Base-by-base conservation (phyloP, 92 coral and sea anemone species). In the Zoanthus solanderi region DNA sequence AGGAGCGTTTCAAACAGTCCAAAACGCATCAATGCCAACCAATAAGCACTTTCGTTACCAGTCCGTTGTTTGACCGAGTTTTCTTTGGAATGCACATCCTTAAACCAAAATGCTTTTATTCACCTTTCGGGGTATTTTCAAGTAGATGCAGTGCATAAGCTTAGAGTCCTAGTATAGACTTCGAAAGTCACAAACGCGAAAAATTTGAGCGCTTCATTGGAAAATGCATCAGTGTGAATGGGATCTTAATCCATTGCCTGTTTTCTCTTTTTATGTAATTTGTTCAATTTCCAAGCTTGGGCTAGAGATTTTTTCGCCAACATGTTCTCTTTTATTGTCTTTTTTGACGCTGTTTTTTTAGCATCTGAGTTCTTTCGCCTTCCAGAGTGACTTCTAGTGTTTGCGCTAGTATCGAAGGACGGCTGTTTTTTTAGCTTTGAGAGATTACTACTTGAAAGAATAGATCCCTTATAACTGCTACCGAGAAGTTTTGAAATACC, bases 371-470 rank as follows among this genome's bases (percentile, higher is more conserved):
- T 46, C 9, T 28, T 81, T 67, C 23, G 44, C 44, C 61, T 50
- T 37, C 12, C 37, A 30, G 85, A 81, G 31, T 29, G 75, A 44
- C 85, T 81, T 67, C 85, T 81, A 0, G 75, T 71, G 58, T 81
- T 81, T 30, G 75, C 85, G 4, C 75, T 57, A n/a, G 47, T 28
- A 29, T 81, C 75, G 66, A 45, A n/a, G 6, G 47, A 12, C 12
- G 74, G 85, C 23, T 81, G 75, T 15, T 44, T 47, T 28, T 81
- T 81, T 12, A 81, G 28, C 61, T 66, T 81, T 1, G 85, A 81
- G 85, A 81, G 47, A 44, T 67, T 81, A 45, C 85, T 81, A 81
- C 75, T 81, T 65, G 85, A 81, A 44, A 81, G 60, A 66, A 81
- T 66, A 65, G 60, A 15, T 1, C 74, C 85, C 56, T 81, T 81